A percentile compares a stretch with the other conserved stretches of the same genome.
Conservation (phyloP, 1,140 invertebrate genomes). For the Dendrolimus kikuchii region DNA sequence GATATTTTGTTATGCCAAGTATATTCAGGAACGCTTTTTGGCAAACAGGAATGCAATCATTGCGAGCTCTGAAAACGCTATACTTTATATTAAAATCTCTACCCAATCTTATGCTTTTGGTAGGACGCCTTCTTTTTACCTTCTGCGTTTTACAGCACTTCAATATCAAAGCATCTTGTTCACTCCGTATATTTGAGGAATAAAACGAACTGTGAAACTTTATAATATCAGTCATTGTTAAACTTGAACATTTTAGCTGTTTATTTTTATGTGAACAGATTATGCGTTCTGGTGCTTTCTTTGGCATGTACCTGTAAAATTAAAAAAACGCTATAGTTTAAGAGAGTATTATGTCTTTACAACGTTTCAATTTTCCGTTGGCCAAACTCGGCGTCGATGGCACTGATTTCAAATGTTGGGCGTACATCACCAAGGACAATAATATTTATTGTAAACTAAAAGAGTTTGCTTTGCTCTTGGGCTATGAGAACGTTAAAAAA, state of each 20-base stretch:
- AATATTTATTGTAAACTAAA: conserved; percentile 13
- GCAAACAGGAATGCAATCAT: conserved; percentile 19
- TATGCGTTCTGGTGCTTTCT: conserved; percentile 14
- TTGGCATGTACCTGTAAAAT: conserved; percentile 17
- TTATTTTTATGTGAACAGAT: conserved; percentile 16
- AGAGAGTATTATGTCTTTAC: conserved; percentile 14
- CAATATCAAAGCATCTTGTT: conserved; percentile 12
- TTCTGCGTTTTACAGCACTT: conserved; percentile 13
- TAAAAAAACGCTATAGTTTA: conserved; percentile 9
- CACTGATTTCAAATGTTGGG: conserved; percentile 13
- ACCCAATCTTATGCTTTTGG: conserved; percentile 15
- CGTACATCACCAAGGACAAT: conserved; percentile 13
- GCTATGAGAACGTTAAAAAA: conserved; percentile 4
- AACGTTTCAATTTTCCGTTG: conserved; percentile 14
- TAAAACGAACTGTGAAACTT: conserved; percentile 9
- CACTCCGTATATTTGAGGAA: conserved; percentile 8
- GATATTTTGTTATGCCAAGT: conserved; percentile 21
- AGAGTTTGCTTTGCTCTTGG: conserved; percentile 11
- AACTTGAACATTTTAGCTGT: conserved; percentile 16
- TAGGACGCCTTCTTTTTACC: conserved; percentile 17
- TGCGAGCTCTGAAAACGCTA: conserved; percentile 17
- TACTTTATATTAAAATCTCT: conserved; percentile 18
- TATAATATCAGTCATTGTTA: conserved; percentile 14
- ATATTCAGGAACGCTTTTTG: conserved; percentile 18
- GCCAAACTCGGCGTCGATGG: conserved; percentile 13